phyloP scores from a whole-genome alignment of 1,140 invertebrate species.

The Lithobius niger region DNA sequence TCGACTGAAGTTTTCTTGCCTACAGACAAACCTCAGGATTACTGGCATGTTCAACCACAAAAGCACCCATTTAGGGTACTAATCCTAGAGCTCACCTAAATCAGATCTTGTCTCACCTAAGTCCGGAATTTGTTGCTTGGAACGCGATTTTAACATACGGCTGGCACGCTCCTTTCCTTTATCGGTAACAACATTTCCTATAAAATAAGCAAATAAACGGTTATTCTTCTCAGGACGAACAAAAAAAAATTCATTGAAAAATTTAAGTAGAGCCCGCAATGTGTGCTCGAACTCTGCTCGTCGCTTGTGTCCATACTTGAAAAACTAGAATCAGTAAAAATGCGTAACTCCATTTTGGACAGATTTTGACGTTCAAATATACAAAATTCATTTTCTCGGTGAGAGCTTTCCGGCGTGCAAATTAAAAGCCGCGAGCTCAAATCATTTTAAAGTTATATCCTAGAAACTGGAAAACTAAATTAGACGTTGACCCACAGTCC shows the following conservation, averaged over 20 bases:
- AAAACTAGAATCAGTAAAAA: no score
- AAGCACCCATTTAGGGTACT: neutral
- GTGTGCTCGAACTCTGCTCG: no score
- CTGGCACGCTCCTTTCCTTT: neutral
- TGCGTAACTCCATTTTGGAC: neutral
- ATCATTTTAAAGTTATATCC: no score
- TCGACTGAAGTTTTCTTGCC: neutral
- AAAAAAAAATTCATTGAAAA: neutral
- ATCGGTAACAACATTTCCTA: neutral
- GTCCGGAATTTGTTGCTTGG: conserved; percentile 3
- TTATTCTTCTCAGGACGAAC: neutral
- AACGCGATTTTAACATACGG: neutral
- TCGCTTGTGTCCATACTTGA: neutral
- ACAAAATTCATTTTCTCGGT: neutral
- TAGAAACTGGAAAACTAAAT: no score
- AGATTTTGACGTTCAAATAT: neutral
- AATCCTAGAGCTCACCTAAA: neutral
- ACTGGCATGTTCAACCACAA: neutral
- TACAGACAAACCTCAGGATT: neutral
- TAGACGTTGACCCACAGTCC: no score
- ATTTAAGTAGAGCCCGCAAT: no score
- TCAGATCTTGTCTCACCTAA: neutral
- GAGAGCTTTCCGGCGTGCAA: neutral
- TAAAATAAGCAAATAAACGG: neutral
- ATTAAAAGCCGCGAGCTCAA: no score